Evolutionary conservation across 2,113 vertebrate genomes (phyloP), one percentile per base, ranked within the genome.

Genomic region (Cyprinodon variegatus): DNA sequence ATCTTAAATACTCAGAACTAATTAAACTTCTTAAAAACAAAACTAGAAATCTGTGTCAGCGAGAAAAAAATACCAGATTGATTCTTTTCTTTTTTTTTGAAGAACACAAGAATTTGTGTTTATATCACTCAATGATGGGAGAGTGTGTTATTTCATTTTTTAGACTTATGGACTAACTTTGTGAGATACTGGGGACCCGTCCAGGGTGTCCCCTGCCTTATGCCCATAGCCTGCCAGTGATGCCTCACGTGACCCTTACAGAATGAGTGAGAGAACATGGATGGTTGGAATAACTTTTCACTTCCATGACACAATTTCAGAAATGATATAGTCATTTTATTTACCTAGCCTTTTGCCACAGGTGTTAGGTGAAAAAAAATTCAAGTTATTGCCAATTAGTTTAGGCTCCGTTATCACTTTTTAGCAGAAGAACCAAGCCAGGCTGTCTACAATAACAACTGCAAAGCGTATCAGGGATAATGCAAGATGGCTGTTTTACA

Each of bases 351-450:
- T 48, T 69, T 41, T 68, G 74, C 66, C 74, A 84, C 39, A 61
- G n/a, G 68, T 74, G 64, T 70, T 65, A 78, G 85, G 83, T 86
- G 73, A 67, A 53, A 65, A 53, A 65, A 78, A 72, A 74, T 11
- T 17, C 4, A 45, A 81, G 82, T 82, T 84, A 78, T 17, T 74
- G 48, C 74, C 71, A 68, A 82, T 79, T 85, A 82, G 71, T 65
- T 85, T 76, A 20, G 17, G 50, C 50, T 57, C 50, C 8, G 50
- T 57, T n/a, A 57, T 57, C 50, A 57, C 17, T 57, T n/a, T 57
- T 20, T 20, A n/a, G 20, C 50, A 7, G 20, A 57, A 57, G 17
- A n/a, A 9, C 8, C 50, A n/a, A n/a, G 17, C 20, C 0, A 20
- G 8, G 70, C 39, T 37, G 29, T 46, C 41, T 75, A 70, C 29